Percentiles rank a stretch among this genome's conserved stretches.
Evolutionary conservation across 2,113 vertebrate species (phyloP).

Genomic region (Felis chaus): DNA sequence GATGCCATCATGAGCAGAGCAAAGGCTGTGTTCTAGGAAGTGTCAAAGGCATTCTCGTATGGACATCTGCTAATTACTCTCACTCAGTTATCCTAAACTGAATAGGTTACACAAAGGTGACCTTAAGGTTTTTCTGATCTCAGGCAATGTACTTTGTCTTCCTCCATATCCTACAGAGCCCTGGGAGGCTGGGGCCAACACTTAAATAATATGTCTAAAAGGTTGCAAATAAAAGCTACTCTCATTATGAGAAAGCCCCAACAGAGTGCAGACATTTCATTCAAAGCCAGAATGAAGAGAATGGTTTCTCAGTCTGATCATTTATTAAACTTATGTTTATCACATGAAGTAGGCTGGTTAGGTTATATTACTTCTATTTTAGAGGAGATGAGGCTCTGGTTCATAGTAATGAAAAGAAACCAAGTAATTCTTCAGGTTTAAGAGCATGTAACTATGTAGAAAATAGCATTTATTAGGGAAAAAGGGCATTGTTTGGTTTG

Average conservation of each 20-base stretch:
- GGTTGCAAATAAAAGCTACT: not conserved
- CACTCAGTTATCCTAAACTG: not conserved
- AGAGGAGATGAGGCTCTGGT: not conserved
- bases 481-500: not conserved
- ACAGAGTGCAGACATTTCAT: not conserved
- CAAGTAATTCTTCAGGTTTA: not conserved
- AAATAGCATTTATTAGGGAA: not conserved
- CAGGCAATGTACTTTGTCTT: not conserved
- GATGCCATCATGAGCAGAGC: not conserved
- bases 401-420: not conserved
- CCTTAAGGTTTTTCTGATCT: not conserved
- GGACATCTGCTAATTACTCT: not conserved
- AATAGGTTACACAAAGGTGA: not conserved
- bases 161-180: not conserved
- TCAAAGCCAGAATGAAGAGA: not conserved
- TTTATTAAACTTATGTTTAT: not conserved
- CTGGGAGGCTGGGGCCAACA: not conserved
- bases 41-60: not conserved
- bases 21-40: not conserved
- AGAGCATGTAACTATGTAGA: not conserved
- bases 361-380: not conserved
- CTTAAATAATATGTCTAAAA: not conserved
- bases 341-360: not conserved
- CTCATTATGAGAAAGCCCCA: not conserved
- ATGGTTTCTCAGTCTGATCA: not conserved